These are phyloP conservation scores for Pectinophora gossypiella DNA, from an alignment of 1,140 invertebrate genomes.

Conservation along the genomic window DNA sequence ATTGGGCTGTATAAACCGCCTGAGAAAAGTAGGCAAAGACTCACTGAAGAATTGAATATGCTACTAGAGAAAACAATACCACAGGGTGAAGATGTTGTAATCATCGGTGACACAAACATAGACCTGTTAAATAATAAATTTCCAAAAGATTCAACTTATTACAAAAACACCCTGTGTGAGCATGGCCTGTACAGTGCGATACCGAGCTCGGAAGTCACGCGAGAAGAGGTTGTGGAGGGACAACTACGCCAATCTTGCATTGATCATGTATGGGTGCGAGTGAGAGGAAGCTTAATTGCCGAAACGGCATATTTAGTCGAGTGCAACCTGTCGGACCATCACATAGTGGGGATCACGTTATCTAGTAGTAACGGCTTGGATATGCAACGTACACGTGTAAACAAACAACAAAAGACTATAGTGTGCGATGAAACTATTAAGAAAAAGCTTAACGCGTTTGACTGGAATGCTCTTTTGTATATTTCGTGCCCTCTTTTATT, in stretches of 20 bases:
- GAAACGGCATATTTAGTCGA: not conserved
- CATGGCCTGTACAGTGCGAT: not conserved
- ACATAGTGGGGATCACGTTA: not conserved
- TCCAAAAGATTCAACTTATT: not conserved
- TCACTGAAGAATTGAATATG: not conserved
- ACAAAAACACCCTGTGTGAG: slow-evolving; percentile 1
- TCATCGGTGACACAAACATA: not conserved
- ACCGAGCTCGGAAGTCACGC: not conserved
- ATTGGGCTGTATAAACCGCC: not conserved
- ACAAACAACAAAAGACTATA: not conserved
- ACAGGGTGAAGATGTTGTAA: not conserved
- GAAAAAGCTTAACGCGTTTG: not conserved
- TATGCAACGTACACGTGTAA: not conserved
- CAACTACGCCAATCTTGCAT: not conserved
- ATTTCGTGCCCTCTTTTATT: not conserved
- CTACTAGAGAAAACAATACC: not conserved
- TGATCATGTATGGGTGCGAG: slow-evolving; percentile 1
- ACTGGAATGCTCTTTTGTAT: not conserved
- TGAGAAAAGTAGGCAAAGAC: not conserved
- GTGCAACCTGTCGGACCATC: slow-evolving; percentile 2
- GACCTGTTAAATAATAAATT: not conserved
- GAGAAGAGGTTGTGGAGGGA: slow-evolving; percentile 2
- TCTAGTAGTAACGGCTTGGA: not conserved
- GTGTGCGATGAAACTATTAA: not conserved
- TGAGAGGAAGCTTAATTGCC: not conserved